phyloP scores from a whole-genome alignment of 2,888 invertebrate genomes.

The Corbicula japonica region DNA sequence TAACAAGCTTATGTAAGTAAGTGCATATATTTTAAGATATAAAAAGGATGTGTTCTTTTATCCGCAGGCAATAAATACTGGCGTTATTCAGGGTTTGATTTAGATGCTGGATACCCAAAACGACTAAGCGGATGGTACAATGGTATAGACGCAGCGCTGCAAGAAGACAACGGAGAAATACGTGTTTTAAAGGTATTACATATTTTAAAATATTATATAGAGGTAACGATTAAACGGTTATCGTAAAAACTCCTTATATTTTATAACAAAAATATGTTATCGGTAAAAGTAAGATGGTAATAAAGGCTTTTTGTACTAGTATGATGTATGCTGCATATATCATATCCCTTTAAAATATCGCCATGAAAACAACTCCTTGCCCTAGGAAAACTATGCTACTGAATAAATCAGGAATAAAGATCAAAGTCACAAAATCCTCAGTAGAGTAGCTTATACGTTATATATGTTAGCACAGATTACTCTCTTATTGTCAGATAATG shows the following conservation, averaged over 20 bases:
- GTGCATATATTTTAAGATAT: neutral
- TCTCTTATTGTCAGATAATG: too few species aligned
- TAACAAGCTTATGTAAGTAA: neutral
- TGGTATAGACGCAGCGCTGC: slow-evolving; percentile 78
- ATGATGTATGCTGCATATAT: neutral
- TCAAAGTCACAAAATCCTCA: too few species aligned
- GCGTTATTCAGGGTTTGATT: slow-evolving; percentile 76
- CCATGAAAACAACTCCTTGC: neutral
- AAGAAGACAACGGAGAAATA: slow-evolving; percentile 77
- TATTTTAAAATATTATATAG: neutral
- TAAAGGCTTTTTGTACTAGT: neutral
- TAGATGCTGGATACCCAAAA: slow-evolving; percentile 76
- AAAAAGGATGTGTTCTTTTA: neutral
- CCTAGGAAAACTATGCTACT: too few species aligned
- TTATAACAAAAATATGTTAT: neutral
- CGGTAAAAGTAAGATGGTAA: neutral
- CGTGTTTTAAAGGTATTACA: slow-evolving; percentile 79
- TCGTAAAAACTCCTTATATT: neutral
- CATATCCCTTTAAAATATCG: neutral
- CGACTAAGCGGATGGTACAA: slow-evolving; percentile 68
- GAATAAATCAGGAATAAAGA: too few species aligned
- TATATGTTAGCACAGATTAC: too few species aligned
- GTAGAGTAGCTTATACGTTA: too few species aligned
- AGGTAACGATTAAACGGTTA: neutral
- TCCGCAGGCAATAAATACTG: slow-evolving; percentile 77